Evolutionary conservation across 1,140 invertebrate genomes (phyloP), one percentile per base, ranked within the genome.

Genomic region (Eubasilissa regina): DNA sequence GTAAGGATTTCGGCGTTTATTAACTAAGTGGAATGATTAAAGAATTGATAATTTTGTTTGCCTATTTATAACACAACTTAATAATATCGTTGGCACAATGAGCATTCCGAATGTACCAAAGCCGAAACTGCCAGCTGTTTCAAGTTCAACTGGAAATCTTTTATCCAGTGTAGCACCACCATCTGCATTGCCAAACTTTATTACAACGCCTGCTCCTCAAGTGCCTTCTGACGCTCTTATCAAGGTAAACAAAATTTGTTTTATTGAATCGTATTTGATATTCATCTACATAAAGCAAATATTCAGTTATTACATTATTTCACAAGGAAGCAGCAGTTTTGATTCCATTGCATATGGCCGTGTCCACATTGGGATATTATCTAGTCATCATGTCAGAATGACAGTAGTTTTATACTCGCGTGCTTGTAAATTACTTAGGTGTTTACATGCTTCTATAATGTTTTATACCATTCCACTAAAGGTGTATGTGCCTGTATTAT

Each of bases 141-240:
- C 47, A 35, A 13, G 21, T 13, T 51, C 66, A 9, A 74, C 84
- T 66, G 90, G 90, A 13, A 91, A 91, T 82, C 82, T 92, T 56
- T 85, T 92, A 60, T 91, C 91, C 4, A 91, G 88, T 83, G 88
- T 92, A 4, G 87, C 90, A 62, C 91, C 91, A 25, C 91, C 91
- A 4, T 86, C 89, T 10, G 88, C 89, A 77, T 85, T 92, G 25
- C 91, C 91, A 9, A 91, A 90, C 83, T 92, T 92, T 84, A 85
- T 90, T 43, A 87, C 88, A 21, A 70, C 84, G 47, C 79, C 77
- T 9, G 48, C 64, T n/a, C 81, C 81, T 8, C 78, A 83, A 74
- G 77, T 76, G 66, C 47, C 74, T 58, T 72, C 81, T 10, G 81
- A 82, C 58, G 76, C 60, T 78, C 72, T 82, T 12, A 82, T 82